Evolutionary conservation across 2,797 vertebrate genomes (phyloP).

Genomic region (Numenius phaeopus): DNA sequence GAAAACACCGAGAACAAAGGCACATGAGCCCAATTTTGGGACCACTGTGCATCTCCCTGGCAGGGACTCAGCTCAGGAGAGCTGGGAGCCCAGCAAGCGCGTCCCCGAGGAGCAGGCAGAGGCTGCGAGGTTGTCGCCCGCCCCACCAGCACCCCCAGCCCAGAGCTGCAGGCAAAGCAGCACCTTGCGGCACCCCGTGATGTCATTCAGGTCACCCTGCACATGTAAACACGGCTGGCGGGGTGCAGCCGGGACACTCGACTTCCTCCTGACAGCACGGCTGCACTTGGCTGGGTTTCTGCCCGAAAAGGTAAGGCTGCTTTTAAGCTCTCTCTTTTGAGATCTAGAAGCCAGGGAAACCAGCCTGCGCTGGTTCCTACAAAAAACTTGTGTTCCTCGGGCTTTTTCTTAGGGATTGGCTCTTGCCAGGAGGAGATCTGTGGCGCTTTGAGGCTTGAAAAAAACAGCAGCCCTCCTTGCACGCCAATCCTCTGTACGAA

Average conservation of each 20-base stretch:
- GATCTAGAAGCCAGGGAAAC: fast-evolving
- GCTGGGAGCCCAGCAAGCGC: fast-evolving
- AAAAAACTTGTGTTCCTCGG: fast-evolving
- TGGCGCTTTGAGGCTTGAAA: background rate
- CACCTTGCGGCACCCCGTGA: background rate
- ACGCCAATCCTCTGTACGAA: background rate
- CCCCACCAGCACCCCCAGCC: fast-evolving
- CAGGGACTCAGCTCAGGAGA: fast-evolving
- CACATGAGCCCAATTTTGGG: fast-evolving
- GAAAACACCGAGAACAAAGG: background rate
- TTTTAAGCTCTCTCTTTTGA: background rate
- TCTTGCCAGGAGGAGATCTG: background rate
- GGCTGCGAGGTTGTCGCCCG: fast-evolving
- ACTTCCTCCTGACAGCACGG: constrained; percentile 71
- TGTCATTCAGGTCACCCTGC: constrained; percentile 39
- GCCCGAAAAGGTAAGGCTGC: constrained; percentile 40
- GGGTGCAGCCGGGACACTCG: background rate
- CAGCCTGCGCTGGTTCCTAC: fast-evolving
- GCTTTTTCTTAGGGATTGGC: background rate
- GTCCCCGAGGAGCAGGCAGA: background rate
- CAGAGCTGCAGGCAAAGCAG: background rate
- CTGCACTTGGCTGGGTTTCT: background rate
- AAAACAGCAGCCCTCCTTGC: background rate
- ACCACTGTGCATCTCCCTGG: fast-evolving
- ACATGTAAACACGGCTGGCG: constrained; percentile 39